Conservation (phyloP, 2,888 invertebrate genomes). For the Boloria euphrosyne region DNA sequence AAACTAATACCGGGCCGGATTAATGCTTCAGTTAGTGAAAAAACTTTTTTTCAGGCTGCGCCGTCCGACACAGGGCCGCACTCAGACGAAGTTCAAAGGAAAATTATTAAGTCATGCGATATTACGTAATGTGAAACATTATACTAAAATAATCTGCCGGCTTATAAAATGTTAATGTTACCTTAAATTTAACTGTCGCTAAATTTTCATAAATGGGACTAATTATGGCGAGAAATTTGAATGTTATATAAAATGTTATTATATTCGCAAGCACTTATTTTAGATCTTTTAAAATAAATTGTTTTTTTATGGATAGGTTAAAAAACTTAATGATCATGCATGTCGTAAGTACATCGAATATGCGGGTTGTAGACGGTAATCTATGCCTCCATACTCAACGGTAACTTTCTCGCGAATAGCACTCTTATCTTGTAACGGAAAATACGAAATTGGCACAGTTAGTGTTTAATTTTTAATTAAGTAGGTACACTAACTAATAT, state of each 20-base stretch:
- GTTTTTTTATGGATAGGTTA: constrained; percentile 22
- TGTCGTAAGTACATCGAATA: constrained; percentile 49
- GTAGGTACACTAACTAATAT: background rate
- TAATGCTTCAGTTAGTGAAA: constrained; percentile 83
- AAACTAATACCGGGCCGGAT: constrained; percentile 82
- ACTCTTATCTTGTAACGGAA: constrained; percentile 53
- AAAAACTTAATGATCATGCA: constrained; percentile 38
- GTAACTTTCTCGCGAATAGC: constrained; percentile 67
- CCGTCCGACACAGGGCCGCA: constrained; percentile 75
- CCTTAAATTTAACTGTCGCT: constrained; percentile 26
- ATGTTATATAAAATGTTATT: background rate
- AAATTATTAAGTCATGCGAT: constrained; percentile 38
- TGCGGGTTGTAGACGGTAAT: constrained; percentile 60
- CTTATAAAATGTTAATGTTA: constrained; percentile 18
- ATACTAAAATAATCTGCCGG: constrained; percentile 35
- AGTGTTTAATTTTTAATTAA: constrained; percentile 1
- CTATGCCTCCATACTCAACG: constrained; percentile 46
- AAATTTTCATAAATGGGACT: constrained; percentile 1
- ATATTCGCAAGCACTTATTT: background rate
- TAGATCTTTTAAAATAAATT: background rate
- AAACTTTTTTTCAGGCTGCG: constrained; percentile 81
- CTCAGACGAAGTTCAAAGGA: constrained; percentile 50
- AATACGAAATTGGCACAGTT: constrained; percentile 33
- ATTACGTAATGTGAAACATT: constrained; percentile 41
- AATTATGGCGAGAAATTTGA: background rate